These are phyloP conservation scores for Torymus auratus DNA, from an alignment of 2,888 invertebrate genomes.

Conservation along the genomic window DNA sequence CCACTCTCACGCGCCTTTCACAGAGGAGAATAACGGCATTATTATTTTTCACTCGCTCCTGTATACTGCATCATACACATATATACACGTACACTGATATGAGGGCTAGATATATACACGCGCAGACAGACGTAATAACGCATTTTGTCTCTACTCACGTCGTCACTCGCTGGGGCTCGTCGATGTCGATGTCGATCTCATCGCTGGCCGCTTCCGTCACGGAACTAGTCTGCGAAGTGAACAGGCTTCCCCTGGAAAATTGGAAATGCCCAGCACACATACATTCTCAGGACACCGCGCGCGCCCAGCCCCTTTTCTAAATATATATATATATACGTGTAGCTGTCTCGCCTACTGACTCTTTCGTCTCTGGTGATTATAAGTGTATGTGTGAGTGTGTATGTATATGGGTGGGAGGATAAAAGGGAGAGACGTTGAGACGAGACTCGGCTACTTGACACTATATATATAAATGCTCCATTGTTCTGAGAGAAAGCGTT, in stretches of 20 bases:
- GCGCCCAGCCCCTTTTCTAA: too few relatives aligned
- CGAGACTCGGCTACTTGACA: too few relatives aligned
- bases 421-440: too few relatives aligned
- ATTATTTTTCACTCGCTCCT: too few relatives aligned
- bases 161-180: conserved; percentile 83
- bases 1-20: not conserved
- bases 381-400: too few relatives aligned
- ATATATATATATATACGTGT: too few relatives aligned
- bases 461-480: too few relatives aligned
- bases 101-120: not conserved
- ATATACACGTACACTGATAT: not conserved
- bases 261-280: conserved; percentile 71
- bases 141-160: conserved; percentile 77
- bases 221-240: conserved; percentile 81
- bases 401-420: too few relatives aligned
- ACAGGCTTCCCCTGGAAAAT: conserved; percentile 73
- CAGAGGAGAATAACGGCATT: too few relatives aligned
- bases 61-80: not conserved
- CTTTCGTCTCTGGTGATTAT: not conserved
- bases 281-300: conserved; percentile 43
- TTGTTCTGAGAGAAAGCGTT: conserved; percentile 17
- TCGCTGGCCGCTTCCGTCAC: conserved; percentile 84
- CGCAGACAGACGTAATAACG: conserved; percentile 27
- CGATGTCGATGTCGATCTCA: conserved; percentile 81
- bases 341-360: not conserved